Base-by-base conservation (phyloP, 1,140 invertebrate species). In the Zaprionus camerounensis region DNA sequence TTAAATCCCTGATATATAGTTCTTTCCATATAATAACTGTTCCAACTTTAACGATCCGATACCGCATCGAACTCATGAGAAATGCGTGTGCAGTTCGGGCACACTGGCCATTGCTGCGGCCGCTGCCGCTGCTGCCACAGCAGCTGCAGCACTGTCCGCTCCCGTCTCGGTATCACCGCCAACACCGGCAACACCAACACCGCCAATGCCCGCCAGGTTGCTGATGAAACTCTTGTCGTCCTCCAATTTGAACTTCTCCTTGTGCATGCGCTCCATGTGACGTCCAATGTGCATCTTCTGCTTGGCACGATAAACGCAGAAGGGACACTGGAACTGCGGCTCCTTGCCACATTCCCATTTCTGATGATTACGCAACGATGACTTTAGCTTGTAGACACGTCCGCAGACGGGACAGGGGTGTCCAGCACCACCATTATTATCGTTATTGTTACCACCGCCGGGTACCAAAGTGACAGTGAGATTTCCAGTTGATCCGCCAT, bases 261-360 rank as follows among this genome's bases (percentile, higher is more conserved):
- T 96, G 93, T 97, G 96, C 96, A 97, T 97, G 17, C 96, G 94
- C 91, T 97, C 96, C 95, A 97, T 96, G 92, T 97, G 96, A 57
- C 96, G 95, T 41, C 96, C 96, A 84, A 97, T 97, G 93, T 97
- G 96, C 96, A 96, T 96, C 94, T 97, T 97, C 91, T 97, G 96
- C 88, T 97, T 97, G 76, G 96, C 96, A 71, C 96, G 94, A 92
- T 97, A 97, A 11, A 96, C 95, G 92, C 96, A 97, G 92, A 96
- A 96, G 5, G 96, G 96, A 93, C 96, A 97, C 81, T 96, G 95
- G 91, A 97, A 97, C 91, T 97, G 96, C 1, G 96, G 96, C 92
- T 97, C 96, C 93, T 96, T 97, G 76, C 96, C 96, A 92, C 96
- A 97, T 92, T 97, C 96, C 96, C 96, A 97, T 92, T 97, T 97